Conservation (phyloP, 1,140 invertebrate species). For the Neodiprion fabricii region DNA sequence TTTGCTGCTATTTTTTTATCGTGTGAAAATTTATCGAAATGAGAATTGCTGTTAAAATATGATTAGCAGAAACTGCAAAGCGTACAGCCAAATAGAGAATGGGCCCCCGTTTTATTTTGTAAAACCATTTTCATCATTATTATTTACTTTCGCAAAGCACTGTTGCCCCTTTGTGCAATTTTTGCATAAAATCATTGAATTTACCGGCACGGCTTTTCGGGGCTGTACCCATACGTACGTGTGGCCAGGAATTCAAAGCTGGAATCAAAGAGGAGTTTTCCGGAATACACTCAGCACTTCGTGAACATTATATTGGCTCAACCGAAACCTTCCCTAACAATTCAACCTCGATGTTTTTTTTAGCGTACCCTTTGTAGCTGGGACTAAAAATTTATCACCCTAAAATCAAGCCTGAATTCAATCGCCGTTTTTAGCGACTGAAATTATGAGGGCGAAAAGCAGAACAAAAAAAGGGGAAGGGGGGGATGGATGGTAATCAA, state of each 20-base stretch:
- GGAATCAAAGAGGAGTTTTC: not conserved
- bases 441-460: no score
- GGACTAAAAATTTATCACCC: no score
- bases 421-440: no score
- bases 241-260: not conserved
- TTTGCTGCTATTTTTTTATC: slow-evolving; percentile 40
- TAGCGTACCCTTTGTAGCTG: no score
- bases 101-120: not conserved
- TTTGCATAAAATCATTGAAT: slow-evolving; percentile 5
- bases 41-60: slow-evolving; percentile 50
- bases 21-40: slow-evolving; percentile 44
- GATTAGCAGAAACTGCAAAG: not conserved
- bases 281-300: not conserved
- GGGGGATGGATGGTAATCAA: no score
- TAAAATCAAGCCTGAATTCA: no score
- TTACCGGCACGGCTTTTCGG: not conserved
- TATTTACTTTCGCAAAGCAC: not conserved
- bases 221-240: not conserved
- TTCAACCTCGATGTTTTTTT: not conserved
- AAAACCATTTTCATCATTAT: not conserved
- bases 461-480: no score
- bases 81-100: not conserved
- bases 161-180: slow-evolving; percentile 7
- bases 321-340: not conserved
- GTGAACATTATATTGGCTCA: slow-evolving; percentile 3